phyloP scores from a whole-genome alignment of 2,797 vertebrate genomes.

The Oophaga sylvatica region DNA sequence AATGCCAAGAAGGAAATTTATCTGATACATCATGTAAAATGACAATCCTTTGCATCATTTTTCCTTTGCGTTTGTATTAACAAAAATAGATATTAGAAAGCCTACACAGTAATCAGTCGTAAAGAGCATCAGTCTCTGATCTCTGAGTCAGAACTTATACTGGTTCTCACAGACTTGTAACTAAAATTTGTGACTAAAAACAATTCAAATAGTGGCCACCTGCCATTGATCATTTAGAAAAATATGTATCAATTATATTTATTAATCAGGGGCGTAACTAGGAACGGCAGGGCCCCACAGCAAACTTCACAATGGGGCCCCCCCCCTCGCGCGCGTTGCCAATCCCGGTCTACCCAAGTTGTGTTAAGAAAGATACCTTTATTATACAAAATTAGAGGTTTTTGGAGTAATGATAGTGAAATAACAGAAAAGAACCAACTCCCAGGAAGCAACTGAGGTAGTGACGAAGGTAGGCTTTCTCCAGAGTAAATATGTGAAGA shows the following conservation, averaged over 20 bases:
- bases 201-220: neutral
- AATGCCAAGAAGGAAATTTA: neutral
- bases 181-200: constrained; percentile 19
- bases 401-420: too few relatives aligned
- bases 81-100: constrained; percentile 34
- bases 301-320: too few relatives aligned
- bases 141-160: constrained; percentile 37
- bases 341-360: too few relatives aligned
- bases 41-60: neutral
- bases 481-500: too few relatives aligned
- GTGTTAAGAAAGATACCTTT: too few relatives aligned
- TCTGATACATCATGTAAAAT: neutral
- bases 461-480: too few relatives aligned
- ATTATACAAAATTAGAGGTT: too few relatives aligned
- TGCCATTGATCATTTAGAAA: constrained; percentile 8
- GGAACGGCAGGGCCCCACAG: too few relatives aligned
- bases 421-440: too few relatives aligned
- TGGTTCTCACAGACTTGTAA: constrained; percentile 2
- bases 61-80: neutral
- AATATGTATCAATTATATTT: neutral
- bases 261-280: too few relatives aligned
- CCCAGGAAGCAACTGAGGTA: too few relatives aligned
- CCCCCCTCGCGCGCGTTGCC: too few relatives aligned
- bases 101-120: constrained; percentile 41
- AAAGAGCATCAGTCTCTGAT: neutral